Percentiles rank a stretch among this genome's conserved stretches.
Conservation (phyloP, 2,888 invertebrate genomes). For the Hydroisotoma schaefferi region DNA sequence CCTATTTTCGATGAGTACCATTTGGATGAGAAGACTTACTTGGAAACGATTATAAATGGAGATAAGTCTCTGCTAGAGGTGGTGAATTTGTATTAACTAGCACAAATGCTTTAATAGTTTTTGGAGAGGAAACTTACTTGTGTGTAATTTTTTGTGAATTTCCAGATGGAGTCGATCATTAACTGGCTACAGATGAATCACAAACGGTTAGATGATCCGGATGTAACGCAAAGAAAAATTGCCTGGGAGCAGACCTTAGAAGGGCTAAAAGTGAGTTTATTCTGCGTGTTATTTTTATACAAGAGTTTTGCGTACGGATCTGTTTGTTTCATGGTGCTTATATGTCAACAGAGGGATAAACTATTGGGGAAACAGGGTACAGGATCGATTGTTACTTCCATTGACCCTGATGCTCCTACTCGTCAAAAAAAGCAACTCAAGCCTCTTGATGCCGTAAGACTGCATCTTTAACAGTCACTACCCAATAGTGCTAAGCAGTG, state of each 20-base stretch:
- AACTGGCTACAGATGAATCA: conserved; percentile 41
- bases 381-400: conserved; percentile 29
- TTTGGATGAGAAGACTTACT: conserved; percentile 32
- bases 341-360: conserved; percentile 27
- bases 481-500: background rate
- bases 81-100: conserved; percentile 10
- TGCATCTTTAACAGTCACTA: background rate
- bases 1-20: conserved; percentile 26
- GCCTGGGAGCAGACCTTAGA: conserved; percentile 46
- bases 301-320: background rate
- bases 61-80: conserved; percentile 39
- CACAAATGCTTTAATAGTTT: too few relatives aligned
- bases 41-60: conserved; percentile 18
- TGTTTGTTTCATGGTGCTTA: background rate
- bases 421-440: conserved; percentile 42
- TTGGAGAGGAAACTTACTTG: too few relatives aligned
- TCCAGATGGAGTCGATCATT: conserved; percentile 33
- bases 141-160: background rate
- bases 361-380: conserved; percentile 21
- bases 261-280: conserved; percentile 28
- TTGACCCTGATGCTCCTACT: conserved; percentile 44
- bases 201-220: conserved; percentile 26
- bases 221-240: conserved; percentile 34
- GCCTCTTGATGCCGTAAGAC: conserved; percentile 40
- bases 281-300: background rate